phyloP scores from a whole-genome alignment of 1,140 invertebrate species.

The Cotesia typhae region DNA sequence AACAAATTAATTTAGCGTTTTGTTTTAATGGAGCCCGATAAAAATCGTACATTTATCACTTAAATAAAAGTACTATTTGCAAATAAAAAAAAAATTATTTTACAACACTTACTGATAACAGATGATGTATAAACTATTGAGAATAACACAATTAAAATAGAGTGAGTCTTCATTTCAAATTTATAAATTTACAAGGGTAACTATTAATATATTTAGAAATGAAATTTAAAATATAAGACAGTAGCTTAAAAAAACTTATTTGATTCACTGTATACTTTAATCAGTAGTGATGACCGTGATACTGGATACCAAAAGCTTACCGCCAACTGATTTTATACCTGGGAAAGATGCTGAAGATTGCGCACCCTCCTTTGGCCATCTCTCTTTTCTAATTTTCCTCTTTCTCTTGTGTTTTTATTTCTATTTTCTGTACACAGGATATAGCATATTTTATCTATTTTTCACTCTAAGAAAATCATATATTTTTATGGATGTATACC shows the following conservation, averaged over 20 bases:
- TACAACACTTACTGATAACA: constrained; percentile 47
- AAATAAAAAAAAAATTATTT: neutral
- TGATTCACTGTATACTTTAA: constrained; percentile 9
- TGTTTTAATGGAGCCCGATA: too few species aligned
- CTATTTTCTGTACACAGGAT: neutral
- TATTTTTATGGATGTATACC: too few species aligned
- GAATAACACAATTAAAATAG: constrained; percentile 40
- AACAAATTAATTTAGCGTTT: too few species aligned
- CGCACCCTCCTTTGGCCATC: too few species aligned
- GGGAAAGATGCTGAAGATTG: too few species aligned
- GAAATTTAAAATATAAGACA: constrained; percentile 7
- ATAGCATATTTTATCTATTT: too few species aligned
- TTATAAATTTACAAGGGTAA: neutral
- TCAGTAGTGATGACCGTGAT: constrained; percentile 38
- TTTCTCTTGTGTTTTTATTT: constrained; percentile 6
- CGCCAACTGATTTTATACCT: constrained; percentile 52
- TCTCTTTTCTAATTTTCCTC: constrained; percentile 34
- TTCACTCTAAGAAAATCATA: too few species aligned
- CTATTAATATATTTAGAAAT: constrained; percentile 9
- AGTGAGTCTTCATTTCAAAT: constrained; percentile 44
- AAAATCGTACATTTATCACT: too few species aligned
- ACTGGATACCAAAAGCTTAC: constrained; percentile 47
- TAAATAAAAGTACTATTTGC: too few species aligned
- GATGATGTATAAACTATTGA: constrained; percentile 46
- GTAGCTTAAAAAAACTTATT: neutral